A percentile compares a stretch with the other conserved stretches of the same genome.
Evolutionary conservation across 2,113 vertebrate species (phyloP).

Genomic region (Eretmochelys imbricata): DNA sequence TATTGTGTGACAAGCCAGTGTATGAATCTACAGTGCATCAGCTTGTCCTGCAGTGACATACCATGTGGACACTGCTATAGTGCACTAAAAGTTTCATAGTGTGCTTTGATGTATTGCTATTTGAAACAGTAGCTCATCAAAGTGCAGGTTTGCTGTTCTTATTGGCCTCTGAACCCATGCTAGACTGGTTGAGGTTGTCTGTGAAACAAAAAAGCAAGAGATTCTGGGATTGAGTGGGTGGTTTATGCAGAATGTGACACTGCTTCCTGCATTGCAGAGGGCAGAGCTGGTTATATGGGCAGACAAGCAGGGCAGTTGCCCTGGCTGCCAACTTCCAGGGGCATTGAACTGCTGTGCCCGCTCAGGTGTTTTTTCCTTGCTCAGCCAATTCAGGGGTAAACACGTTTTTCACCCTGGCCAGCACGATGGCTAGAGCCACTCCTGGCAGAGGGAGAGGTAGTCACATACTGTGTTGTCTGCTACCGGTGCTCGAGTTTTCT

Average conservation of each 20-base stretch:
- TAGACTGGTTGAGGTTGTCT: neutral
- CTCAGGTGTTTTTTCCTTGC: neutral
- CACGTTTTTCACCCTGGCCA: neutral
- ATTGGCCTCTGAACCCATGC: neutral
- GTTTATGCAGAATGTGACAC: neutral
- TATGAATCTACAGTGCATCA: too few relatives aligned
- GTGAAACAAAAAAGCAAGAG: neutral
- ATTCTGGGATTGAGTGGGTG: neutral
- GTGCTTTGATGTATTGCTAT: too few relatives aligned
- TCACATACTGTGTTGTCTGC: neutral
- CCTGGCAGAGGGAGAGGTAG: neutral
- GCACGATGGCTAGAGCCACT: neutral
- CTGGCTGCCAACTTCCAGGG: neutral
- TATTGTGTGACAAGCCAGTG: too few relatives aligned
- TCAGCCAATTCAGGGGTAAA: neutral
- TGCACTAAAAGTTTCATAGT: too few relatives aligned
- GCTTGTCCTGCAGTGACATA: too few relatives aligned
- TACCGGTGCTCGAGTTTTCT: neutral
- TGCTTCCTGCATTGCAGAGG: neutral
- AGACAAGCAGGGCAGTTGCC: neutral
- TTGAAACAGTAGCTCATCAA: too few relatives aligned
- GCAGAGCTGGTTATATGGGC: neutral
- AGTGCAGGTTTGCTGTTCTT: neutral
- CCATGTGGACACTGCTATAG: neutral
- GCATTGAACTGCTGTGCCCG: neutral